Conservation (phyloP, 2,797 vertebrate genomes). For the Tenualosa thibaudeaui region DNA sequence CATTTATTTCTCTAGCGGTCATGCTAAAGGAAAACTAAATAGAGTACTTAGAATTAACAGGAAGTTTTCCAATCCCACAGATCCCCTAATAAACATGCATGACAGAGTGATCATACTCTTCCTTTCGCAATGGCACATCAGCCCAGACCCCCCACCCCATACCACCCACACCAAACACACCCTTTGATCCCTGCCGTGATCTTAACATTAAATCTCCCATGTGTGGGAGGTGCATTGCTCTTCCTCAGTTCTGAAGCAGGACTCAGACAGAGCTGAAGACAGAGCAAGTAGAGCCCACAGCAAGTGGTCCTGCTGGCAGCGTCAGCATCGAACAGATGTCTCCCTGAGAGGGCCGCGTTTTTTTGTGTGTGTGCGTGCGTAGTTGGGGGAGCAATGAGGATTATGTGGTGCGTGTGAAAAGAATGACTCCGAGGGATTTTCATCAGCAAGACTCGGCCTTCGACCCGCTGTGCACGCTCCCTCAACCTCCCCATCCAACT, state of each 20-base stretch:
- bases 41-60: neutral
- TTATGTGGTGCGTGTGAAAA: conserved; percentile 24
- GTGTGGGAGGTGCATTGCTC: neutral
- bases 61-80: neutral
- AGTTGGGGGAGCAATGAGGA: conserved; percentile 5
- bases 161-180: neutral
- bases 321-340: conserved; percentile 14
- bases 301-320: neutral
- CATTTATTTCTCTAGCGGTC: neutral
- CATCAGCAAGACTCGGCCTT: neutral
- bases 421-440: conserved; percentile 21
- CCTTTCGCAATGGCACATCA: neutral
- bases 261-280: neutral
- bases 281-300: neutral
- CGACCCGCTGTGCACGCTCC: neutral
- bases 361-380: neutral
- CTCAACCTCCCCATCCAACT: conserved; percentile 12
- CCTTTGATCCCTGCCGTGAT: neutral
- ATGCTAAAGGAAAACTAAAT: neutral
- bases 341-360: neutral
- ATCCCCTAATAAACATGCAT: neutral
- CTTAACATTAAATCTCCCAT: neutral
- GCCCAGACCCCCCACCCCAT: neutral
- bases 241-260: neutral
- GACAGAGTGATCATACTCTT: neutral